Percentiles rank a stretch among this genome's conserved stretches.
These are phyloP conservation scores for Disparrhopalites patrizii DNA, from an alignment of 2,888 invertebrate species.

Conservation along the genomic window DNA sequence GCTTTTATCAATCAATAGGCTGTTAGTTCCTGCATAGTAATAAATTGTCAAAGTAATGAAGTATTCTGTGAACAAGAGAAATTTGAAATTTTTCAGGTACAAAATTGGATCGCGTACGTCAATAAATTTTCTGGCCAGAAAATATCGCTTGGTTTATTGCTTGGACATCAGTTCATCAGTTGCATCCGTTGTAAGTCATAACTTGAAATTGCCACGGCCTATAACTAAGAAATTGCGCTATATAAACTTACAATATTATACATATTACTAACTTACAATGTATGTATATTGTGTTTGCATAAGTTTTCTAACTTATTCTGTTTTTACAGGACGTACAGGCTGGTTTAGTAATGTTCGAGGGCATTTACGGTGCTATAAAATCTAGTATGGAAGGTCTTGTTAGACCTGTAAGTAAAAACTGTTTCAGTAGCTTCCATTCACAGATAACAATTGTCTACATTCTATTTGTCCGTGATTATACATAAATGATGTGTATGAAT, in stretches of 20 bases:
- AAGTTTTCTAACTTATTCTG: conserved; percentile 18
- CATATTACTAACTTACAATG: too few species aligned
- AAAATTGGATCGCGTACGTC: conserved; percentile 59
- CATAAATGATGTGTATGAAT: not conserved
- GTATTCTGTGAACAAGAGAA: too few species aligned
- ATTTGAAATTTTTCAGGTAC: conserved; percentile 52
- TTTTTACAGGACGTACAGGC: conserved; percentile 57
- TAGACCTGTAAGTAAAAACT: conserved; percentile 55
- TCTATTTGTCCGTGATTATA: not conserved
- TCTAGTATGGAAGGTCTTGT: conserved; percentile 58
- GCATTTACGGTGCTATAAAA: conserved; percentile 59
- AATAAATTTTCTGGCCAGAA: conserved; percentile 65
- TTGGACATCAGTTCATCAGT: conserved; percentile 74
- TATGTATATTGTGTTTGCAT: conserved; percentile 17
- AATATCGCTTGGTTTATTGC: conserved; percentile 69
- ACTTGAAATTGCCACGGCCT: not conserved
- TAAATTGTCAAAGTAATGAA: too few species aligned
- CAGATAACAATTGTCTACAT: too few species aligned
- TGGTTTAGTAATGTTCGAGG: conserved; percentile 61
- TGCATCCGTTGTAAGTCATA: conserved; percentile 61
- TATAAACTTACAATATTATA: not conserved
- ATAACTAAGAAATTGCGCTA: too few species aligned
- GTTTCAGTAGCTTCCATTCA: too few species aligned
- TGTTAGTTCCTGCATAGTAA: too few species aligned
- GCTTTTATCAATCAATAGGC: too few species aligned